Percentiles rank a stretch among this genome's conserved stretches.
phyloP scores from a whole-genome alignment of 2,113 vertebrate species.

The Mobula hypostoma region DNA sequence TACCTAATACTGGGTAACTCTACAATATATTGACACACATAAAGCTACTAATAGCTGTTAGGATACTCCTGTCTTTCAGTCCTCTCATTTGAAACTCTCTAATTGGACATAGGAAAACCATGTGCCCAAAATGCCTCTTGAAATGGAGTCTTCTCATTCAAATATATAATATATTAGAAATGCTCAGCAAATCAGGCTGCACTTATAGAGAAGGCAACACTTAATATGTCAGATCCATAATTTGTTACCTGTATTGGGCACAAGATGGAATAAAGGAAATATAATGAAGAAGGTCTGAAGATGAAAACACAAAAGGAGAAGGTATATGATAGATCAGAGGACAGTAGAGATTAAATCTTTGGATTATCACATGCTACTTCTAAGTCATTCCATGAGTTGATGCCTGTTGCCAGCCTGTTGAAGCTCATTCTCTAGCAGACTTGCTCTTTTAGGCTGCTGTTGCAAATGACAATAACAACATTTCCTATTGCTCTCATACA shows the following conservation, averaged over 20 bases:
- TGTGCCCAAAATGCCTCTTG: neutral
- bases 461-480: neutral
- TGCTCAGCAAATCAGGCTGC: too few species aligned
- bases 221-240: too few species aligned
- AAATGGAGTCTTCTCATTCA: neutral
- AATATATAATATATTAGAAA: too few species aligned
- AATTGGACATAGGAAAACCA: neutral
- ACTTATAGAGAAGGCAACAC: too few species aligned
- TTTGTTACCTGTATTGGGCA: too few species aligned
- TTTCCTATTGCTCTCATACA: neutral
- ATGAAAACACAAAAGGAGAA: too few species aligned
- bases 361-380: neutral
- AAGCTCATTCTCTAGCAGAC: neutral
- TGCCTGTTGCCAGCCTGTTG: neutral
- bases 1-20: neutral
- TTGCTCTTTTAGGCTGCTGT: neutral
- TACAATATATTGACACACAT: neutral
- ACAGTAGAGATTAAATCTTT: neutral
- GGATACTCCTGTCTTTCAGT: neutral
- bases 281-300: too few species aligned
- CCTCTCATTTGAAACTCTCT: neutral
- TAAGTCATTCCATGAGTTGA: neutral
- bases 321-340: too few species aligned
- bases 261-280: too few species aligned
- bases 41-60: neutral